A percentile compares a stretch with the other conserved stretches of the same genome.
Conservation (phyloP, 1,140 invertebrate species). For the Drosophila pachea region DNA sequence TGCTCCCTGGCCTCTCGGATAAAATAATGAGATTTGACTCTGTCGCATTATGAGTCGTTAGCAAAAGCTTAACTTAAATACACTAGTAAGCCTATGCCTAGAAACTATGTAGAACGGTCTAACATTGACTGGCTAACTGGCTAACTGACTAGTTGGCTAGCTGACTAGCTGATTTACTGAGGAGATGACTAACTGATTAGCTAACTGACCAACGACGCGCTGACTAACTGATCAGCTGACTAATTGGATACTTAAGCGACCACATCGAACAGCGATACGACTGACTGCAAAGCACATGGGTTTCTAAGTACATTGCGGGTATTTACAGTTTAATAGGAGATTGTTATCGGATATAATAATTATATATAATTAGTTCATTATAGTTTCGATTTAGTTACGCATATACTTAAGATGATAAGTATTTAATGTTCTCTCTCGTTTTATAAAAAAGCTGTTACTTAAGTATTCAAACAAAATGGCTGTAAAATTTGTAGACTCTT, state of each 20-base stretch:
- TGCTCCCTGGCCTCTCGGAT: constrained; percentile 54
- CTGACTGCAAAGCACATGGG: constrained; percentile 50
- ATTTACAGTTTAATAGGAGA: constrained; percentile 63
- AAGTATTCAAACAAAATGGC: constrained; percentile 49
- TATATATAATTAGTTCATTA: constrained; percentile 29
- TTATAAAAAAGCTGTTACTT: constrained; percentile 41
- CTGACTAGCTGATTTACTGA: too few species aligned
- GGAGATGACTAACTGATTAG: too few species aligned
- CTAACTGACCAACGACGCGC: too few species aligned
- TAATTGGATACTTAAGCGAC: constrained; percentile 6
- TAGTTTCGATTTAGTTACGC: constrained; percentile 33
- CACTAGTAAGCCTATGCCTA: constrained; percentile 44
- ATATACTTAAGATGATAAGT: constrained; percentile 17
- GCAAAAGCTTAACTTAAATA: constrained; percentile 30
- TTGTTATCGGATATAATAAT: constrained; percentile 37
- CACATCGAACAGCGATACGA: constrained; percentile 16
- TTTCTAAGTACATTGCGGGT: constrained; percentile 51
- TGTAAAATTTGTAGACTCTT: constrained; percentile 46
- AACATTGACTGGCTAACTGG: constrained; percentile 40
- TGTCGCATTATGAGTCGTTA: constrained; percentile 44
- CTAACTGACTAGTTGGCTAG: constrained; percentile 14
- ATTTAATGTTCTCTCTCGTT: constrained; percentile 20
- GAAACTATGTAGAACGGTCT: constrained; percentile 44
- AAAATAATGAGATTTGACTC: constrained; percentile 49
- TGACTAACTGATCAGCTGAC: constrained; percentile 16